Conservation (phyloP, 64 coral and sea anemone genomes). For the Platygyra sinensis region DNA sequence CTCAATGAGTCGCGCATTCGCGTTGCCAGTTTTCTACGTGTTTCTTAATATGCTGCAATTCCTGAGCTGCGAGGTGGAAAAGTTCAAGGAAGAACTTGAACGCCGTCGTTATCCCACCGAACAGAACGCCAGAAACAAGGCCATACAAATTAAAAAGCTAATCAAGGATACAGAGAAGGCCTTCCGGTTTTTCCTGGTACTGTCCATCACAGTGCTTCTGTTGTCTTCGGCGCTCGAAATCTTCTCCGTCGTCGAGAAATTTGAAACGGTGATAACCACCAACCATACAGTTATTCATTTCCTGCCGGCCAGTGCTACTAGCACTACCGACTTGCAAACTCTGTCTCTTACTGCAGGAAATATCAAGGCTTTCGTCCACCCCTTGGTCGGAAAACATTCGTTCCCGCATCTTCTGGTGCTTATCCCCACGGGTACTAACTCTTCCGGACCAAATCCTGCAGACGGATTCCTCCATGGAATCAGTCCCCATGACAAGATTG, state of each 20-base stretch:
- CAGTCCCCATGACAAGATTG: not conserved
- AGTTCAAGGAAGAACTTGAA: not conserved
- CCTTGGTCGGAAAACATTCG: not conserved
- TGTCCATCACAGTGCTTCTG: constrained; percentile 29
- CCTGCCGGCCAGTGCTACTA: not conserved
- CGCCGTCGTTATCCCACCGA: not conserved
- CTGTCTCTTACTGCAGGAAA: not conserved
- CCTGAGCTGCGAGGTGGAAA: constrained; percentile 28
- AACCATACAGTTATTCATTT: constrained; percentile 18
- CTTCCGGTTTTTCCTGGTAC: constrained; percentile 22
- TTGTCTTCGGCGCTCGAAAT: constrained; percentile 24
- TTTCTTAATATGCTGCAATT: constrained; percentile 30
- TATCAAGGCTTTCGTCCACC: constrained; percentile 6
- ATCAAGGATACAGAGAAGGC: constrained; percentile 31
- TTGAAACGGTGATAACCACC: constrained; percentile 10
- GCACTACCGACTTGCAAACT: not conserved
- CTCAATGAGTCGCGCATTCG: not conserved
- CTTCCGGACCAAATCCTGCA: not conserved
- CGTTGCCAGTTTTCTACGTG: constrained; percentile 37
- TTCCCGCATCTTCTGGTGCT: not conserved
- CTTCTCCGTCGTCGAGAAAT: constrained; percentile 51
- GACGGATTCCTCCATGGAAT: not conserved
- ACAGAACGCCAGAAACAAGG: not conserved
- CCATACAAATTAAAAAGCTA: not conserved
- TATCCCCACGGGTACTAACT: not conserved